A percentile compares a stretch with the other conserved stretches of the same genome.
phyloP scores from a whole-genome alignment of 2,888 invertebrate species.

The Phyllotreta striolata region DNA sequence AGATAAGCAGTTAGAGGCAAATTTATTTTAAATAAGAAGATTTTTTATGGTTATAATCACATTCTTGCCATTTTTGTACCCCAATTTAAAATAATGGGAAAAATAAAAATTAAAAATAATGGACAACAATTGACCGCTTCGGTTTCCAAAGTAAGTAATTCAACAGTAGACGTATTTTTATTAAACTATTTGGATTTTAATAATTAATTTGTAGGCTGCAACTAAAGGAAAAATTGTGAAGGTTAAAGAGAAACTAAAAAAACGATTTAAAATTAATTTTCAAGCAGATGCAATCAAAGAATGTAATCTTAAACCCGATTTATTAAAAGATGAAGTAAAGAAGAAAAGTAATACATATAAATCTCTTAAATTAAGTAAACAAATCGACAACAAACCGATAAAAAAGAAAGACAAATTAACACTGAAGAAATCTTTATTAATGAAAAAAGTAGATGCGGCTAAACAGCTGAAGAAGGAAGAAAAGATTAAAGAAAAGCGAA shows the following conservation, averaged over 20 bases:
- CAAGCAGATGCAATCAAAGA: background rate
- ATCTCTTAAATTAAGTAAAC: constrained; percentile 50
- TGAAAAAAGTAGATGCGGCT: constrained; percentile 53
- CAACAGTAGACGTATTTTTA: background rate
- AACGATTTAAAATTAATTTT: no score
- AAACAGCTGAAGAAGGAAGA: constrained; percentile 51
- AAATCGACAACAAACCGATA: constrained; percentile 41
- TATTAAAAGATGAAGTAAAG: background rate
- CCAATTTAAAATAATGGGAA: constrained; percentile 7
- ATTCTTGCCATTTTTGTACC: no score
- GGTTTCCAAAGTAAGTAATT: constrained; percentile 5
- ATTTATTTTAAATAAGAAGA: no score
- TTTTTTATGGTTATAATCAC: no score
- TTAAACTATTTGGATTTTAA: background rate
- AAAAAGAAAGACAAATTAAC: constrained; percentile 56
- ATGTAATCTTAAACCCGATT: background rate
- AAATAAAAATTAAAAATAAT: constrained; percentile 5
- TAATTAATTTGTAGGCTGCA: background rate
- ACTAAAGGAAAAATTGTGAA: constrained; percentile 6
- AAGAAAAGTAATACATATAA: constrained; percentile 45
- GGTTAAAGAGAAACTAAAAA: background rate
- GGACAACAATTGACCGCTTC: background rate
- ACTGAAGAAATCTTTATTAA: constrained; percentile 49
- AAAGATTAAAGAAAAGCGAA: constrained; percentile 50
- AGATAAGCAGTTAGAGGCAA: no score